Conservation (phyloP, 2,888 invertebrate genomes). For the Athripsodes cinereus region DNA sequence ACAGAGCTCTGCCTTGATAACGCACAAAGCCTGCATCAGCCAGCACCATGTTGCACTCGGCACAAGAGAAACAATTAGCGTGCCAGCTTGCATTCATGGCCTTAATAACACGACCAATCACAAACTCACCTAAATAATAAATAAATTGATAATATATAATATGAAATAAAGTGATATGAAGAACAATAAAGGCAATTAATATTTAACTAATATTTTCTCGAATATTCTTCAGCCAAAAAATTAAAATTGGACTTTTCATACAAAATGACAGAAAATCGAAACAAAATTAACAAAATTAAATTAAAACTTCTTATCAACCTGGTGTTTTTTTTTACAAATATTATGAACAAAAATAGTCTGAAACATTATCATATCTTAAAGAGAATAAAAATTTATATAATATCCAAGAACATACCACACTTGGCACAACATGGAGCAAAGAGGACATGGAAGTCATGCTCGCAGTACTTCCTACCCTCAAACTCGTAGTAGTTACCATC, state of each 20-base stretch:
- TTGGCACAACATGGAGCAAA: constrained; percentile 91
- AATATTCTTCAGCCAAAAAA: too few species aligned
- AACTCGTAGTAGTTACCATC: constrained; percentile 98
- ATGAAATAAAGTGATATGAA: too few species aligned
- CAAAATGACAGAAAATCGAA: too few species aligned
- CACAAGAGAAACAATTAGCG: constrained; percentile 95
- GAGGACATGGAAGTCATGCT: constrained; percentile 96
- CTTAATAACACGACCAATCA: constrained; percentile 98
- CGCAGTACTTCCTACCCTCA: constrained; percentile 98
- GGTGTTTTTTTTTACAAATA: too few species aligned
- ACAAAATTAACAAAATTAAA: too few species aligned
- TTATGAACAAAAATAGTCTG: too few species aligned
- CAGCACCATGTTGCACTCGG: constrained; percentile 84
- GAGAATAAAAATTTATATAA: background rate
- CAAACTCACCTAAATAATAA: constrained; percentile 71
- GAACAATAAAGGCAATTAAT: too few species aligned
- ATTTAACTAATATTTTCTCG: too few species aligned
- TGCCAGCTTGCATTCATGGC: constrained; percentile 99
- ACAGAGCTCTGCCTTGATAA: constrained; percentile 79
- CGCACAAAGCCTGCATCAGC: constrained; percentile 98
- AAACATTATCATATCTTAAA: background rate
- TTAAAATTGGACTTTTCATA: too few species aligned
- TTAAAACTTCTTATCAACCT: too few species aligned
- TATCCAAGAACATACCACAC: constrained; percentile 52
- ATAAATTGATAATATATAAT: background rate